Evolutionary conservation across 64 coral and sea anemone species (phyloP).

Genomic region (Pocillopora damicornis): DNA sequence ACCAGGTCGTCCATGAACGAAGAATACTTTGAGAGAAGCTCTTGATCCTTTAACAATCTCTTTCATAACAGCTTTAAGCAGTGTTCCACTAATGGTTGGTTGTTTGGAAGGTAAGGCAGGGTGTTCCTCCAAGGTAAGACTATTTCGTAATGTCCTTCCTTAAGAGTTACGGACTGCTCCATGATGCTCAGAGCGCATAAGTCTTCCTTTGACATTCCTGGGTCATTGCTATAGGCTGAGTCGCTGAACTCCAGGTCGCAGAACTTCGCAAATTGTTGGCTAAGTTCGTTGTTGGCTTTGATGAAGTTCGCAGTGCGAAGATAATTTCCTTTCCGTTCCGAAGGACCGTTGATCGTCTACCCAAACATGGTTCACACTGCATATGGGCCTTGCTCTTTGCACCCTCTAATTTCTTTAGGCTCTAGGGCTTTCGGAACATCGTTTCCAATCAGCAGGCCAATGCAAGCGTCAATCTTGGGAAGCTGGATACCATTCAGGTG

Average conservation of each 20-base stretch:
- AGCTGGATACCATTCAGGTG: background rate
- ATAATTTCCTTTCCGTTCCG: background rate
- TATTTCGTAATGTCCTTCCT: conserved; percentile 23
- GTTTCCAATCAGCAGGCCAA: conserved; percentile 24
- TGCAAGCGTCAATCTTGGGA: background rate
- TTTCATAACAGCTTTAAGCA: background rate
- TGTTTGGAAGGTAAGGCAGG: conserved; percentile 30
- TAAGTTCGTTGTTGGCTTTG: conserved; percentile 4
- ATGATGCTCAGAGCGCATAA: conserved; percentile 8
- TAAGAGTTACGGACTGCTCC: background rate
- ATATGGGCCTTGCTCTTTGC: background rate
- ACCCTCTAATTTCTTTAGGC: conserved; percentile 22
- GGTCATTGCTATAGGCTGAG: background rate
- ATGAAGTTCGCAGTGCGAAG: conserved; percentile 24
- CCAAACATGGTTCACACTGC: conserved; percentile 34
- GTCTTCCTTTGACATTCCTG: conserved; percentile 36
- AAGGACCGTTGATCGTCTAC: conserved; percentile 30
- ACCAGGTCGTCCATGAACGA: conserved; percentile 21
- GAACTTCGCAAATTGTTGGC: conserved; percentile 28
- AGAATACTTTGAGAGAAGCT: conserved; percentile 26
- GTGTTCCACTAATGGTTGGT: conserved; percentile 14
- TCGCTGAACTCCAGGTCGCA: conserved; percentile 60
- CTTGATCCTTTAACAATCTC: background rate
- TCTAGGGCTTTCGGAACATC: conserved; percentile 40
- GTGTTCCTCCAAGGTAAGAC: conserved; percentile 35